Base-by-base conservation (phyloP, 2,888 invertebrate genomes). In the Oxystoma pomonae region DNA sequence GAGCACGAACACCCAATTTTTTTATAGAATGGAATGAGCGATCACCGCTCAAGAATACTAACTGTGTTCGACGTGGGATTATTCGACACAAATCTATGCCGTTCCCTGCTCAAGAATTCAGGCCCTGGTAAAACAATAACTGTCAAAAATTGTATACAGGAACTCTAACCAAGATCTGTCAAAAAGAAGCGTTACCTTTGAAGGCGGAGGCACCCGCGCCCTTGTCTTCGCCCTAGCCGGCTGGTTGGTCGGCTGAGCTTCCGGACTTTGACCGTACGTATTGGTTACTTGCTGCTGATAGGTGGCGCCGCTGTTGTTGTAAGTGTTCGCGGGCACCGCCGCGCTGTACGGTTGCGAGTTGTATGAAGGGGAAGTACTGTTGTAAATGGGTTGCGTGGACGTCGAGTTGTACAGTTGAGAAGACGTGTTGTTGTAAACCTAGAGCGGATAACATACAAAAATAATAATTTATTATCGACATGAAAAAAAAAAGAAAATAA, bases 181-280 rank as follows among this genome's bases (percentile, higher is more conserved):
- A n/a, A n/a, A n/a, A n/a, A n/a, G 35, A 35, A 35, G 12, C 3
- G 3, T 35, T 35, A 90, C 90, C 84, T 92, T 94, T 52, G 92
- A 92, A 3, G 93, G 92, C 21, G 93, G 93, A 19, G 93, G 93
- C 64, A 92, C 86, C 69, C 92, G 81, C 21, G 91, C 89, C 64
- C 91, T 80, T 61, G 85, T 87, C 73, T 86, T 87, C 69, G 86
- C 84, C 74, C 88, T 78, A 64, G 83, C 81, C 50, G 81, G 81
- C 59, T 82, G 77, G 66, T 76, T 77, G 20, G 74, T 55, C 0
- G 73, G 66, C n/a, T 60, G 65, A 53, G 35, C 35, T 12, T 35
- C 35, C 3, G 35, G 35, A 35, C 35, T 35, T 12, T 35, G 35
- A 35, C 35, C 12, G 12, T 35, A 35, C 12, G 35, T 12, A 12